A percentile compares a stretch with the other conserved stretches of the same genome.
Evolutionary conservation across 2,113 vertebrate species (phyloP).

Genomic region (Fregetta grallaria): DNA sequence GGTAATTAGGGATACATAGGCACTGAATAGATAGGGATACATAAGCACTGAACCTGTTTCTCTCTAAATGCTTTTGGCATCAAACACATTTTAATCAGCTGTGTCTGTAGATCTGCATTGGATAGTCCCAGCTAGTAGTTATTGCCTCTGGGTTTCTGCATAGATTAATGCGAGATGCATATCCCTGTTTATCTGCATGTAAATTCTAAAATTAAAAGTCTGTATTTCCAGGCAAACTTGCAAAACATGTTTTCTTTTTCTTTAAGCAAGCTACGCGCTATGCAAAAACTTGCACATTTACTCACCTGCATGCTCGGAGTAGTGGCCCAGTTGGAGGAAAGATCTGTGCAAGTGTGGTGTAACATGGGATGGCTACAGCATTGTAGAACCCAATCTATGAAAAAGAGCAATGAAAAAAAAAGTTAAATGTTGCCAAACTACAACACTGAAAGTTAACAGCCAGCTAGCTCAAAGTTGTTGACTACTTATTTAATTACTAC

Average conservation of each 20-base stretch:
- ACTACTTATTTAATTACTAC: background rate
- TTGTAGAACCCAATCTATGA: constrained; percentile 95
- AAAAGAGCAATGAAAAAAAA: background rate
- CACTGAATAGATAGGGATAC: background rate
- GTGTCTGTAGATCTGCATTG: background rate
- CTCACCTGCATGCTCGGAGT: constrained; percentile 90
- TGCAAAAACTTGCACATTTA: background rate
- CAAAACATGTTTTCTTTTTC: background rate
- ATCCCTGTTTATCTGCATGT: background rate
- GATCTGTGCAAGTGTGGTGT: constrained; percentile 88
- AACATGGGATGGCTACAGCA: constrained; percentile 95
- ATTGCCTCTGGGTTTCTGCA: background rate
- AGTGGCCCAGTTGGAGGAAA: constrained; percentile 88
- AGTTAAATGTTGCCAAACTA: background rate
- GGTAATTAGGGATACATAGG: background rate
- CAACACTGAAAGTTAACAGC: background rate
- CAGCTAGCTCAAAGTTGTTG: background rate
- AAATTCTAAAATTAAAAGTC: background rate
- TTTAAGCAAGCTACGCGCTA: background rate
- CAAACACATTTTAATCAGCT: background rate
- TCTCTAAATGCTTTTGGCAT: background rate
- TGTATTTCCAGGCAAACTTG: background rate
- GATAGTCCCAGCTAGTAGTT: background rate
- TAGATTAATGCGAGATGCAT: background rate
- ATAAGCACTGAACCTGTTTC: background rate